Base-by-base conservation (phyloP, 2,797 vertebrate species). In the Kryptopterus vitreolus region DNA sequence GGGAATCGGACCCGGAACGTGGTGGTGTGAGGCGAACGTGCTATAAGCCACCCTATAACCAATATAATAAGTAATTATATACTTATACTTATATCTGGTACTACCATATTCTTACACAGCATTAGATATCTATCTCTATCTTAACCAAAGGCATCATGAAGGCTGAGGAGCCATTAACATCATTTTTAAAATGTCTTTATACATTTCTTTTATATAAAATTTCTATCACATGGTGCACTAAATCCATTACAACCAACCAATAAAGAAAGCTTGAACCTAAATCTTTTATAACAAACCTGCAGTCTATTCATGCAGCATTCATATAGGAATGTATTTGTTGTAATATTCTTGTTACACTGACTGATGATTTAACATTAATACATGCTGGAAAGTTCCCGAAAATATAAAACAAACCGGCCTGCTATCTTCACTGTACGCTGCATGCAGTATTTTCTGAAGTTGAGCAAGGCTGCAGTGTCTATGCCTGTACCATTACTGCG, bases 401-500 rank as follows among this genome's bases (percentile, higher is more conserved):
- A 73, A 48, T 79, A 24, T 80, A 4, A 80, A 63, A 46, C 33
- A 43, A 18, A 31, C 73, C 35, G 61, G 46, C 5, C 55, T 55
- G 48, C 48, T 24, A 46, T 65, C 29, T 46, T 53, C 50, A 66
- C 50, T 53, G 24, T 48, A 53, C 31, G 18, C 6, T 4, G 1
- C 31, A 55, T 65, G 78, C 70, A 22, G 59, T 63, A 29, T 73
- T 55, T 80, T 53, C 69, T 52, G 38, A 59, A 24, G 65, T 52
- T 35, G 31, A 33, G 62, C 66, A 72, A 62, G 43, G 74, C 73
- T 61, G 71, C 53, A 65, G 52, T 69, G 79, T 58, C 26, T 57
- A 53, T 76, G 63, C 63, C 55, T 71, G 46, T 63, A 53, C 31
- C 38, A 50, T 55, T 33, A 52, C 71, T 68, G 79, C n/a, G 72